phyloP scores from a whole-genome alignment of 2,888 invertebrate species.

The Drosophila kambysellisi region DNA sequence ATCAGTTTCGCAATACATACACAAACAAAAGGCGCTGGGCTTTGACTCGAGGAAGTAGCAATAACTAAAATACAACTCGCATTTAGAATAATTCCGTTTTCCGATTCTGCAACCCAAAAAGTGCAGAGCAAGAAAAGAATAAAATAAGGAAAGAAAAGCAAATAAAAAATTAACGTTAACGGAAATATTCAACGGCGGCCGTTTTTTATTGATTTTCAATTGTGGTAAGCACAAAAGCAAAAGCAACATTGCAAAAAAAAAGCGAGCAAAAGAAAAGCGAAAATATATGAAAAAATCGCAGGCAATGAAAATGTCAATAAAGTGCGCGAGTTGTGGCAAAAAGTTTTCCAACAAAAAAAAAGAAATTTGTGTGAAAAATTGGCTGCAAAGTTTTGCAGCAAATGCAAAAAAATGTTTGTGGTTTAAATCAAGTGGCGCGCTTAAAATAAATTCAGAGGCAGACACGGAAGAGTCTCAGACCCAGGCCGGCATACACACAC shows the following conservation, averaged over 20 bases:
- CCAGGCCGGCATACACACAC: slow-evolving; percentile 77
- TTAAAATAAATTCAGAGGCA: slow-evolving; percentile 73
- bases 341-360: not conserved
- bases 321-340: slow-evolving; percentile 23
- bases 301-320: slow-evolving; percentile 64
- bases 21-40: slow-evolving; percentile 83
- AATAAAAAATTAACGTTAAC: slow-evolving; percentile 12
- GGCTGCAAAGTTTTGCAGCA: slow-evolving; percentile 1
- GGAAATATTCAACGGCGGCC: slow-evolving; percentile 34
- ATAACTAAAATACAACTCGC: slow-evolving; percentile 30
- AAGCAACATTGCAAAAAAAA: slow-evolving; percentile 51
- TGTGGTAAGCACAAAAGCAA: slow-evolving; percentile 68
- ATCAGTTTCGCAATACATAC: slow-evolving; percentile 85
- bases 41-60: slow-evolving; percentile 72
- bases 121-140: slow-evolving; percentile 19
- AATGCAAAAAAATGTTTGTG: slow-evolving; percentile 28
- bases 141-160: slow-evolving; percentile 20
- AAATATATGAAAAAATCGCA: slow-evolving; percentile 30
- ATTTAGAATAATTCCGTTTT: slow-evolving; percentile 22
- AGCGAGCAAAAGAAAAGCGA: slow-evolving; percentile 16
- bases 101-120: slow-evolving; percentile 31
- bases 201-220: slow-evolving; percentile 77
- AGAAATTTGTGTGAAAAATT: slow-evolving; percentile 4
- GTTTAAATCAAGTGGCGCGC: slow-evolving; percentile 58
- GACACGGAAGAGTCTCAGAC: slow-evolving; percentile 80